Percentiles rank a stretch among this genome's conserved stretches.
phyloP scores from a whole-genome alignment of 2,888 invertebrate species.

The Diabrotica balteata region DNA sequence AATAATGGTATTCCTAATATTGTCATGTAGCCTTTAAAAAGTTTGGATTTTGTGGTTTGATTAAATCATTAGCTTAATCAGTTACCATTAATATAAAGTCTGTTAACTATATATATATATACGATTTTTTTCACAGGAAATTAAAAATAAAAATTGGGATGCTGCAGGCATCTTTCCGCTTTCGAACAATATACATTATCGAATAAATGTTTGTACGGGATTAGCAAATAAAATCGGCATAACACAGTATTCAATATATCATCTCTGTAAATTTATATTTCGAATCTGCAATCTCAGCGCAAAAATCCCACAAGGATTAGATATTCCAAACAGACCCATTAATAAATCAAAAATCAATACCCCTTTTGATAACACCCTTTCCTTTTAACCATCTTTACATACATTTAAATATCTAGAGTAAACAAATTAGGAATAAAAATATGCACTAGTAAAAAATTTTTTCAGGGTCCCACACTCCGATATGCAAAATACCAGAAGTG shows the following conservation, averaged over 20 bases:
- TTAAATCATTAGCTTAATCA: too few relatives aligned
- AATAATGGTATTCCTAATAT: too few relatives aligned
- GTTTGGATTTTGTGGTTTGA: too few relatives aligned
- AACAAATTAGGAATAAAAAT: slow-evolving; percentile 46
- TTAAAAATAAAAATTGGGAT: too few relatives aligned
- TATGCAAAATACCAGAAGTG: slow-evolving; percentile 44
- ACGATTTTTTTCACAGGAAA: too few relatives aligned
- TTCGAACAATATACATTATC: too few relatives aligned
- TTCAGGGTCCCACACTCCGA: slow-evolving; percentile 42
- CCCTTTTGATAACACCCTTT: slow-evolving; percentile 29
- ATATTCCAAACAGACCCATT: slow-evolving; percentile 46
- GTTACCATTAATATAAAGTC: too few relatives aligned
- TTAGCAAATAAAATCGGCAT: slow-evolving; percentile 21
- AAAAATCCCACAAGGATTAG: slow-evolving; percentile 49
- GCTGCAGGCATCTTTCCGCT: too few relatives aligned
- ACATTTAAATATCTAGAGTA: slow-evolving; percentile 43
- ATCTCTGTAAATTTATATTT: slow-evolving; percentile 28
- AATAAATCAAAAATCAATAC: slow-evolving; percentile 50
- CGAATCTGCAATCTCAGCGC: slow-evolving; percentile 16
- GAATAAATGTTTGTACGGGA: too few relatives aligned
- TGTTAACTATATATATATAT: too few relatives aligned
- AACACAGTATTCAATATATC: slow-evolving; percentile 14
- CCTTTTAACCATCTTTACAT: slow-evolving; percentile 32
- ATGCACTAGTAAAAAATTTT: slow-evolving; percentile 36
- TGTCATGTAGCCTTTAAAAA: too few relatives aligned